phyloP scores from a whole-genome alignment of 1,140 invertebrate genomes.

The Heliconius hewitsoni region DNA sequence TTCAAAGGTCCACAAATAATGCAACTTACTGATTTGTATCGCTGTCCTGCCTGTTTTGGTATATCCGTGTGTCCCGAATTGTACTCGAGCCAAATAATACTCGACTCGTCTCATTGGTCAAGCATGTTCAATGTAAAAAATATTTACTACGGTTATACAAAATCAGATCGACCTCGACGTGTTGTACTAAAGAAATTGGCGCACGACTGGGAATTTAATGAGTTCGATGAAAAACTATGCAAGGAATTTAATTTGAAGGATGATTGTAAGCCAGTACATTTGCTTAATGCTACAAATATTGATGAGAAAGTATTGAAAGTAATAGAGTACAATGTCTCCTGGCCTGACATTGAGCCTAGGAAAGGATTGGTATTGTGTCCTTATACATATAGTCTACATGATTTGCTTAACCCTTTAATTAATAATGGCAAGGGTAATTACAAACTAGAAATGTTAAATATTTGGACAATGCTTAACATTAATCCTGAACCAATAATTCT shows the following conservation, averaged over 20 bases:
- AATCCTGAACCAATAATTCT: slow-evolving; percentile 73
- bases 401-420: slow-evolving; percentile 55
- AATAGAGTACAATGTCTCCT: slow-evolving; percentile 62
- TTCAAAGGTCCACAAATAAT: slow-evolving; percentile 61
- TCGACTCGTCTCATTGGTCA: slow-evolving; percentile 53
- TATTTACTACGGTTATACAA: slow-evolving; percentile 68
- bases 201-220: slow-evolving; percentile 63
- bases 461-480: slow-evolving; percentile 73
- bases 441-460: slow-evolving; percentile 61
- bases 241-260: slow-evolving; percentile 52
- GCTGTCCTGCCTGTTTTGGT: slow-evolving; percentile 70
- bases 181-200: slow-evolving; percentile 70
- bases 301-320: slow-evolving; percentile 62
- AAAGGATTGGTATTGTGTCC: slow-evolving; percentile 68
- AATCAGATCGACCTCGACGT: slow-evolving; percentile 49
- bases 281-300: slow-evolving; percentile 58
- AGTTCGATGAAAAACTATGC: slow-evolving; percentile 64
- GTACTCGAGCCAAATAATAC: slow-evolving; percentile 65
- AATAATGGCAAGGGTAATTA: slow-evolving; percentile 49
- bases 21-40: slow-evolving; percentile 61
- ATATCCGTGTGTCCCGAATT: slow-evolving; percentile 68
- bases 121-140: slow-evolving; percentile 71
- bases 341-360: slow-evolving; percentile 54
- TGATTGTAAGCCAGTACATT: slow-evolving; percentile 57
- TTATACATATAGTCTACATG: slow-evolving; percentile 64